These are phyloP conservation scores for Glossosoma conforme DNA, from an alignment of 1,140 invertebrate genomes.

Conservation along the genomic window DNA sequence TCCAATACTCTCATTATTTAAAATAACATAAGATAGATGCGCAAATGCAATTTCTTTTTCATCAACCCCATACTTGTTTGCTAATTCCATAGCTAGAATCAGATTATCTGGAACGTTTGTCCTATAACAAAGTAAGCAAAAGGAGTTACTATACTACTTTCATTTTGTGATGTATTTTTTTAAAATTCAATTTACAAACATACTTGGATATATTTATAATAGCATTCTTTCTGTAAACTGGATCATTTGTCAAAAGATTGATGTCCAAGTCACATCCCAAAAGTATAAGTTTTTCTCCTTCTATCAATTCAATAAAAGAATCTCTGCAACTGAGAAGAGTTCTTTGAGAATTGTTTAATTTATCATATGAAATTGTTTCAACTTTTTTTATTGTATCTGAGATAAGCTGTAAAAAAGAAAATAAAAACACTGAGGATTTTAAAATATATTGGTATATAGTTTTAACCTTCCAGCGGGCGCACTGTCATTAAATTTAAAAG, in stretches of 20 bases:
- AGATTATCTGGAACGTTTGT: constrained; percentile 8
- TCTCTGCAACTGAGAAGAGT: constrained; percentile 18
- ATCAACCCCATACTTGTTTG: constrained; percentile 19
- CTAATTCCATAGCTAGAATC: constrained; percentile 22
- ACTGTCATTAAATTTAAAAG: no score
- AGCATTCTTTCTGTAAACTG: constrained; percentile 15
- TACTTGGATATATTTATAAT: constrained; percentile 25
- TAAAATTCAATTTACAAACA: no score
- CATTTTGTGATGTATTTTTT: no score
- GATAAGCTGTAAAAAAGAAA: constrained; percentile 19
- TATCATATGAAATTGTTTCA: constrained; percentile 10
- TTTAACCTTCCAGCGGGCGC: no score
- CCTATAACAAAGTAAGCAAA: constrained; percentile 10
- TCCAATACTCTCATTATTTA: constrained; percentile 10
- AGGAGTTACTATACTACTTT: background rate
- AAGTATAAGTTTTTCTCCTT: constrained; percentile 24
- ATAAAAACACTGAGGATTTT: background rate
- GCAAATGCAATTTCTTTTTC: constrained; percentile 22
- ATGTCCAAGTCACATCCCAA: constrained; percentile 24
- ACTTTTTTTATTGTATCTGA: constrained; percentile 15
- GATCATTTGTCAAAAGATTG: constrained; percentile 21
- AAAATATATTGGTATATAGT: constrained; percentile 1
- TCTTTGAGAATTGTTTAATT: constrained; percentile 10
- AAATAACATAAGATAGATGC: constrained; percentile 19
- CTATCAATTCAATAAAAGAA: constrained; percentile 20